Conservation (phyloP, 2,113 vertebrate genomes). For the Acrocephalus arundinaceus region DNA sequence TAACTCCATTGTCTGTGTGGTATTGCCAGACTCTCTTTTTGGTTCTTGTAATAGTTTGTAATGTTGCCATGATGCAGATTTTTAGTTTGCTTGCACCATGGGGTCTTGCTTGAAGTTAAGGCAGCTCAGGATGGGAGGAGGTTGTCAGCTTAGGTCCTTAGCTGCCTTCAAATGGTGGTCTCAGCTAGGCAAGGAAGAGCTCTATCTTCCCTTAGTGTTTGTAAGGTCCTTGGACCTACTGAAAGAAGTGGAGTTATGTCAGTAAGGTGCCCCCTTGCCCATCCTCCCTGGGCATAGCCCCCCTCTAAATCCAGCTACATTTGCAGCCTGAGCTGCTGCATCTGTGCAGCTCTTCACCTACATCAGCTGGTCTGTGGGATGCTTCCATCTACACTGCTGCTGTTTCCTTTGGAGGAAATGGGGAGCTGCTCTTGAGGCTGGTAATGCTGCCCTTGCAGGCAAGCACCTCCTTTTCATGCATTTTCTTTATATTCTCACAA, state of each 20-base stretch:
- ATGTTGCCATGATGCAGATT: background rate
- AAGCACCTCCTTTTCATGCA: background rate
- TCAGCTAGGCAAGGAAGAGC: background rate
- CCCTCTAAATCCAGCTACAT: background rate
- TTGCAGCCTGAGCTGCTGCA: background rate
- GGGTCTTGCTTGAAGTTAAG: background rate
- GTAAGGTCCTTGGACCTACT: background rate
- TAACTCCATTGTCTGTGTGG: background rate
- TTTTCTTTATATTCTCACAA: background rate
- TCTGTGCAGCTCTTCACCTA: background rate
- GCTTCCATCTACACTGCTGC: fast-evolving
- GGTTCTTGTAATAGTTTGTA: background rate
- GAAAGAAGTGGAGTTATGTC: background rate
- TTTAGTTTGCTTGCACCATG: background rate
- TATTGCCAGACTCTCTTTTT: background rate
- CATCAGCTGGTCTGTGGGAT: background rate
- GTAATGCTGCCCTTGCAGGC: background rate
- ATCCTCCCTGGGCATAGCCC: background rate
- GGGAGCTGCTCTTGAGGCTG: background rate
- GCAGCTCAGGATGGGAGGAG: background rate
- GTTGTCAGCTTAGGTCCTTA: background rate
- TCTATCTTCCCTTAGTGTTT: background rate
- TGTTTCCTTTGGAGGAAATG: background rate
- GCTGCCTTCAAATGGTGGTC: background rate
- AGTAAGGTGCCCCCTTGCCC: background rate